Percentiles rank a stretch among this genome's conserved stretches.
Conservation (phyloP, 2,797 vertebrate genomes). For the Muscicapa striata region DNA sequence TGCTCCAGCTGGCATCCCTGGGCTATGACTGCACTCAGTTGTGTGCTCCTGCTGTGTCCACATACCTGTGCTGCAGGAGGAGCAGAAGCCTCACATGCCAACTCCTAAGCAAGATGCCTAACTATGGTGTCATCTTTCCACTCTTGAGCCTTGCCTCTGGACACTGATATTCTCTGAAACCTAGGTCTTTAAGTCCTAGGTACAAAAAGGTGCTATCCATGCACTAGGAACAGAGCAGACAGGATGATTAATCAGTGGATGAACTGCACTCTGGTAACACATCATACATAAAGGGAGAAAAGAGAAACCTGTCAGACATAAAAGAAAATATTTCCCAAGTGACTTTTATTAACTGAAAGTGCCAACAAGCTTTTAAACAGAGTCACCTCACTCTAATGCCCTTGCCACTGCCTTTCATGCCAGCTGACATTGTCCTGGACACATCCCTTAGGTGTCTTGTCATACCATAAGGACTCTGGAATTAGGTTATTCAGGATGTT, state of each 20-base stretch:
- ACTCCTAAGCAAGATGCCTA: not conserved
- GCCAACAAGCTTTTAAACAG: not conserved
- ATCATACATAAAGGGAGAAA: not conserved
- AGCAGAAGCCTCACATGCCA: not conserved
- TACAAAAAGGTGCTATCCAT: rapidly evolving
- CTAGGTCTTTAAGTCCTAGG: rapidly evolving
- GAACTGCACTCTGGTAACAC: not conserved
- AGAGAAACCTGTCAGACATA: not conserved
- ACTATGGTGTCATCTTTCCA: rapidly evolving
- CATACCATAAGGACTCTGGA: not conserved
- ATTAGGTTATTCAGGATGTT: slow-evolving; percentile 42
- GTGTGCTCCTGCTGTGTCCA: not conserved
- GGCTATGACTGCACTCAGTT: not conserved
- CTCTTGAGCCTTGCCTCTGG: not conserved
- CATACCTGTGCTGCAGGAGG: not conserved
- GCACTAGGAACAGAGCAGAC: not conserved
- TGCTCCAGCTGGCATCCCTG: not conserved
- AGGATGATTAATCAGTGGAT: not conserved
- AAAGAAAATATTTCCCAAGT: slow-evolving; percentile 23
- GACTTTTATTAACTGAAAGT: not conserved
- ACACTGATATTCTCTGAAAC: not conserved
- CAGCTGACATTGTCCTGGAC: not conserved
- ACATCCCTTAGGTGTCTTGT: slow-evolving; percentile 24
- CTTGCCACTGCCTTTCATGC: not conserved
- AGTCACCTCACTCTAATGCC: not conserved